Evolutionary conservation across 2,797 vertebrate genomes (phyloP).

Genomic region (Rhinoraja longicauda): DNA sequence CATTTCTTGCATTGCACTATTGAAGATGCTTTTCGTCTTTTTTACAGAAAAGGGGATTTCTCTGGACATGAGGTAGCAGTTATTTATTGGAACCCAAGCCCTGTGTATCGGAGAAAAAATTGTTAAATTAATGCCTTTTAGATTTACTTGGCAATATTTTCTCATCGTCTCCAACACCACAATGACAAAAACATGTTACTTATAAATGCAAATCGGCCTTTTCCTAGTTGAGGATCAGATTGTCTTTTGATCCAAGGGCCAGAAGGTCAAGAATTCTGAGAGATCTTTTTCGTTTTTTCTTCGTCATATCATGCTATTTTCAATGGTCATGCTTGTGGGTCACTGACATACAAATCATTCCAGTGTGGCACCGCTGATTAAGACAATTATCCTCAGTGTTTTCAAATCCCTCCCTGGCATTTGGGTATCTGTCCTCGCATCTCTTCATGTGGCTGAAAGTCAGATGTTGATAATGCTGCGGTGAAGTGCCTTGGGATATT

Average conservation of each 20-base stretch:
- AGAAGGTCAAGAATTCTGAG: not conserved
- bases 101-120: slow-evolving; percentile 55
- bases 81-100: slow-evolving; percentile 98
- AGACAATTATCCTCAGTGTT: not conserved
- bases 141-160: not conserved
- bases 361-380: not conserved
- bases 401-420: not conserved
- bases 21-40: slow-evolving; percentile 99
- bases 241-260: not conserved
- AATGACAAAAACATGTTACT: slow-evolving; percentile 11
- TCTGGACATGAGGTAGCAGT: slow-evolving; percentile 99
- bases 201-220: not conserved
- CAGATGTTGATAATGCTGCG: not conserved
- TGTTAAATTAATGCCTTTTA: not conserved
- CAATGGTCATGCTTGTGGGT: not conserved
- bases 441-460: not conserved
- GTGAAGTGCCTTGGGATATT: not conserved
- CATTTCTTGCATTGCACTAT: slow-evolving; percentile 99
- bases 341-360: not conserved
- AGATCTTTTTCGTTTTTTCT: not conserved
- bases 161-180: not conserved
- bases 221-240: not conserved
- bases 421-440: too few species aligned
- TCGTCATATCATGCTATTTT: not conserved
- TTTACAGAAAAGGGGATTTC: slow-evolving; percentile 99